phyloP scores from a whole-genome alignment of 1,140 invertebrate genomes.

The Centruroides vittatus region DNA sequence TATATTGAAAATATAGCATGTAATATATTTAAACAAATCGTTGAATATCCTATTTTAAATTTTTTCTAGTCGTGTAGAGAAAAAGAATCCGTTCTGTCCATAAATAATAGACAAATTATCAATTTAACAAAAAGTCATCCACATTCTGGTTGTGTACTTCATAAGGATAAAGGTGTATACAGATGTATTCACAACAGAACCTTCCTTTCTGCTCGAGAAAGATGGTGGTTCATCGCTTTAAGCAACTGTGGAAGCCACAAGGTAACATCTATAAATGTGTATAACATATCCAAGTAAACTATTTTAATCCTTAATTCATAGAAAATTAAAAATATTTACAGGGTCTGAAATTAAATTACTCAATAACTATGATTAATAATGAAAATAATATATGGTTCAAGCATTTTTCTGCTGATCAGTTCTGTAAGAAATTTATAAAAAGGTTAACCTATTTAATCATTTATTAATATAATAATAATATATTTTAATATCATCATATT shows the following conservation, averaged over 20 bases:
- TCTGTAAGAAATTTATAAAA: slow-evolving; percentile 48
- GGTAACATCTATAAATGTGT: slow-evolving; percentile 20
- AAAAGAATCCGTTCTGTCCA: slow-evolving; percentile 47
- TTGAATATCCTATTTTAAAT: no score
- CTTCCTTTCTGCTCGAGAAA: slow-evolving; percentile 48
- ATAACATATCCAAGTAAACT: slow-evolving; percentile 1
- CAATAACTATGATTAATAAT: slow-evolving; percentile 66
- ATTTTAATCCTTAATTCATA: background rate
- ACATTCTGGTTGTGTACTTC: slow-evolving; percentile 29
- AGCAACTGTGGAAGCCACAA: slow-evolving; percentile 50
- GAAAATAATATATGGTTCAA: slow-evolving; percentile 59
- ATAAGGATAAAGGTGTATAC: slow-evolving; percentile 25
- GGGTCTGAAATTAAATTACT: slow-evolving; percentile 52
- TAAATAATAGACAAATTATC: slow-evolving; percentile 56
- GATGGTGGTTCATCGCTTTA: slow-evolving; percentile 64
- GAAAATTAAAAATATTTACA: slow-evolving; percentile 29
- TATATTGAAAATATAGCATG: no score
- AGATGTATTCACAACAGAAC: slow-evolving; percentile 42
- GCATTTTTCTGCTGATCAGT: slow-evolving; percentile 85
- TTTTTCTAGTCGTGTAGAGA: slow-evolving; percentile 47
- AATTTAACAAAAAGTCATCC: slow-evolving; percentile 44
- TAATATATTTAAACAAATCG: no score
- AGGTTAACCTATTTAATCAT: background rate
- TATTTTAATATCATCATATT: background rate
- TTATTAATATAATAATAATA: slow-evolving; percentile 5